A percentile compares a stretch with the other conserved stretches of the same genome.
These are phyloP conservation scores for Scaptomyza tumidula DNA, from an alignment of 2,888 invertebrate genomes.

Conservation along the genomic window DNA sequence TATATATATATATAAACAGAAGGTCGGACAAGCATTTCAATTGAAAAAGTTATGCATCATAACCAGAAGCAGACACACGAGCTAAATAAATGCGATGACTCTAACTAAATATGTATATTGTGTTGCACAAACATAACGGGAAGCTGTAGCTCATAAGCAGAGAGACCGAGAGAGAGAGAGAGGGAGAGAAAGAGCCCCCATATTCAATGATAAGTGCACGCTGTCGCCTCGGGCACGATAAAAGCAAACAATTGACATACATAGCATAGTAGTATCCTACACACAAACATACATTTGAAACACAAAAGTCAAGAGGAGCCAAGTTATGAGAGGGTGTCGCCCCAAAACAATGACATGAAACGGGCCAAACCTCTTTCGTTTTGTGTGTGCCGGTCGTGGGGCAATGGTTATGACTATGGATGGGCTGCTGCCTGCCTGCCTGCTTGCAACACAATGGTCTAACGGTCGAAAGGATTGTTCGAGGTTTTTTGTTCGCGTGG, in stretches of 20 bases:
- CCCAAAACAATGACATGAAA: constrained; percentile 65
- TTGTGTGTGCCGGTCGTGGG: constrained; percentile 49
- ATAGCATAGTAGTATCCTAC: constrained; percentile 24
- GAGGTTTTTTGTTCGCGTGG: constrained; percentile 58
- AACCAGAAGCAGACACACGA: neutral
- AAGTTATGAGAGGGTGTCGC: constrained; percentile 48
- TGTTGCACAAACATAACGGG: constrained; percentile 30
- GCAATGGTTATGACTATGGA: constrained; percentile 37
- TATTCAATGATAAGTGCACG: constrained; percentile 46
- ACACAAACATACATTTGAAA: neutral
- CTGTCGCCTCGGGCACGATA: constrained; percentile 69
- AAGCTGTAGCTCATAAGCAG: constrained; percentile 32
- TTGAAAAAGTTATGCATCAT: constrained; percentile 37
- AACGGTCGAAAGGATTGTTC: constrained; percentile 46
- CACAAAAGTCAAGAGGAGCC: constrained; percentile 71
- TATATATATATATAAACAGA: constrained; percentile 1
- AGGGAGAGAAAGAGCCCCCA: neutral
- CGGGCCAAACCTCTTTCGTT: constrained; percentile 28
- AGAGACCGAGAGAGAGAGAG: neutral
- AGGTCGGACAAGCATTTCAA: constrained; percentile 32
- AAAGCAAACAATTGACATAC: constrained; percentile 65
- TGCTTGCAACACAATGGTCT: constrained; percentile 51
- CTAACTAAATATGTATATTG: constrained; percentile 22
- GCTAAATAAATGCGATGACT: constrained; percentile 36
- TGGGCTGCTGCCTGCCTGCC: constrained; percentile 18